These are phyloP conservation scores for Microcebus ravelobensis DNA, from an alignment of 2,113 vertebrate genomes.

Conservation along the genomic window DNA sequence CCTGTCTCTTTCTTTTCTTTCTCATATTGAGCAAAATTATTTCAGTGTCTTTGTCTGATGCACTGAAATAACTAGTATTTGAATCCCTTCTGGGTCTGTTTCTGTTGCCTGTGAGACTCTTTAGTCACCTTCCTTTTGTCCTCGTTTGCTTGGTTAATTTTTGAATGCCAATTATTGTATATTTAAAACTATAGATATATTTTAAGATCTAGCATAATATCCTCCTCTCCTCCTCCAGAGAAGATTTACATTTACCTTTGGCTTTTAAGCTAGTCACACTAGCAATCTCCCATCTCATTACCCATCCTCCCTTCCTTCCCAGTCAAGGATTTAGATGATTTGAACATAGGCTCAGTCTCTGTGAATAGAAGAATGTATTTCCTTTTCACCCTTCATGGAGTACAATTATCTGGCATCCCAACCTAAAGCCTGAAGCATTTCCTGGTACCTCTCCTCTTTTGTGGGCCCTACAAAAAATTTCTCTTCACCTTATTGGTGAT, in stretches of 20 bases:
- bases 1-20: background rate
- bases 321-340: background rate
- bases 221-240: background rate
- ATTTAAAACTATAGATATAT: background rate
- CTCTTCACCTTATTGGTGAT: background rate
- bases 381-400: background rate
- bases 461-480: background rate
- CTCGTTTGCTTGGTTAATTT: constrained; percentile 19
- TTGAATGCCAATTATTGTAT: background rate
- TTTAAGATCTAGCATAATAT: background rate
- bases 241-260: background rate
- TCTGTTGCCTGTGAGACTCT: background rate
- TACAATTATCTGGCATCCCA: background rate
- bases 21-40: background rate
- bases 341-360: background rate
- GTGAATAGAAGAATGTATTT: background rate
- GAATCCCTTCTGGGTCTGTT: background rate
- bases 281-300: background rate
- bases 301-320: background rate
- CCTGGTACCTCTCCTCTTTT: background rate
- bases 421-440: background rate
- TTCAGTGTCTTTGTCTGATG: background rate
- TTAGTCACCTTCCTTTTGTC: background rate
- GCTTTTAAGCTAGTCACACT: background rate
- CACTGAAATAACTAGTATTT: background rate